Conservation (phyloP, 2,113 vertebrate species). For the Alethe castanea region DNA sequence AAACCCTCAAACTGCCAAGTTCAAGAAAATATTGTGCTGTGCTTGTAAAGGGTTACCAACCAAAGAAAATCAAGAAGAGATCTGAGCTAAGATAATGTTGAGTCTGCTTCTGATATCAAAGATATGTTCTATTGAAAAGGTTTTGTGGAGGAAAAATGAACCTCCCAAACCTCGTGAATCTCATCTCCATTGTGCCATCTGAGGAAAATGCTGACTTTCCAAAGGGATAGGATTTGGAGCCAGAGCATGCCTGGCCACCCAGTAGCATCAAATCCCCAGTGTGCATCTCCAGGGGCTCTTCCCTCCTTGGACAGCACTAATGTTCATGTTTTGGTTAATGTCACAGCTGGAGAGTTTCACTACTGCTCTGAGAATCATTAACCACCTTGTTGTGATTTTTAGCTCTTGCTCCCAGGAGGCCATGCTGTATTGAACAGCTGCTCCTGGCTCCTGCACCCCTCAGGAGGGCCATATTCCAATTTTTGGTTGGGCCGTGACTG, state of each 20-base stretch:
- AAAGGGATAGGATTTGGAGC: not conserved
- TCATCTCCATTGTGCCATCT: not conserved
- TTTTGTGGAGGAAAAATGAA: not conserved
- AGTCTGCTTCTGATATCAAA: not conserved
- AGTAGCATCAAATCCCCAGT: not conserved
- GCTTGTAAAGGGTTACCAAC: not conserved
- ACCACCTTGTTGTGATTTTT: conserved; percentile 65
- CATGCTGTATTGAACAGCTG: conserved; percentile 54
- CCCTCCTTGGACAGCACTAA: conserved; percentile 49
- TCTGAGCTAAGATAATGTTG: not conserved
- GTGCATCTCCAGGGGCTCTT: conserved; percentile 54
- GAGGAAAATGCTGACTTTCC: not conserved
- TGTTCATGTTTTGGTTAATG: conserved; percentile 60
- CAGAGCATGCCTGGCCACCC: conserved; percentile 19
- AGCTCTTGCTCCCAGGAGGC: conserved; percentile 41
- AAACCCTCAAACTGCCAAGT: not conserved
- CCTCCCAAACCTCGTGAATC: not conserved
- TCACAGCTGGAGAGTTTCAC: conserved; percentile 65
- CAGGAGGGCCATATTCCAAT: conserved; percentile 56
- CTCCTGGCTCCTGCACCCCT: conserved; percentile 58
- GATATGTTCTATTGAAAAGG: not conserved
- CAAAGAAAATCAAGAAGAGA: not conserved
- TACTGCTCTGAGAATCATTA: conserved; percentile 59
- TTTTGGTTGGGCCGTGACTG: conserved; percentile 35
- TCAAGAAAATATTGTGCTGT: not conserved